Base-by-base conservation (phyloP, 1,140 invertebrate species). In the Lepidurus apus region DNA sequence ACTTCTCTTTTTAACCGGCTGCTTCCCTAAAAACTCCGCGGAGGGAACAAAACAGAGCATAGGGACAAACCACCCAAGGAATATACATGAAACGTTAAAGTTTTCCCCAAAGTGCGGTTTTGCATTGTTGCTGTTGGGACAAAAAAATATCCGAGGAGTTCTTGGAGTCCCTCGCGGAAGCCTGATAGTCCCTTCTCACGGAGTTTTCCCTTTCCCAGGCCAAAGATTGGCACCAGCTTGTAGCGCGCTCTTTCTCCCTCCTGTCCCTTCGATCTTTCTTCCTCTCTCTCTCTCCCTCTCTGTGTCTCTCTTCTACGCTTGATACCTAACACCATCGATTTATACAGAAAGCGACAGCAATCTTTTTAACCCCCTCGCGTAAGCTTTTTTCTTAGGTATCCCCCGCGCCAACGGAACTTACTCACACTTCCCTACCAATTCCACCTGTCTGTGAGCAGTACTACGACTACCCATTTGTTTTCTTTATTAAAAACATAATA, bases 141-240 rank as follows among this genome's bases (percentile, higher is more conserved):
- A 65, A n/a, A 65, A 65, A 65, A 21, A 13, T n/a, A 65, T 8
- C 17, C 17, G 21, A 65, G 53, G 8, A 1, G 17, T n/a, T 17
- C 1, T 17, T 21, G 53, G 13, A 17, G 53, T 21, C 53, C 0
- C 13, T n/a, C 53, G 17, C 53, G n/a, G 10, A 21, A 0, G 8
- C 7, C 9, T 21, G 9, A 17, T 9, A 7, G 6, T 17, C 53
- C 53, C 53, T 21, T 65, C 13, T 21, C 53, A 65, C 53, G 53
- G 53, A 65, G 53, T 65, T 65, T 65, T 65, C 53, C n/a, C 21
- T 65, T 65, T 47, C 45, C 45, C 45, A 17, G 17, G 17, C 53
- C 53, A 65, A 65, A 65, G n/a, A 65, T 65, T 65, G 53, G 53
- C 53, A 65, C 53, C 53, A 65, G 53, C 53, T 65, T 65, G 53